Evolutionary conservation across 2,797 vertebrate species (phyloP).

Genomic region (Falco cherrug): DNA sequence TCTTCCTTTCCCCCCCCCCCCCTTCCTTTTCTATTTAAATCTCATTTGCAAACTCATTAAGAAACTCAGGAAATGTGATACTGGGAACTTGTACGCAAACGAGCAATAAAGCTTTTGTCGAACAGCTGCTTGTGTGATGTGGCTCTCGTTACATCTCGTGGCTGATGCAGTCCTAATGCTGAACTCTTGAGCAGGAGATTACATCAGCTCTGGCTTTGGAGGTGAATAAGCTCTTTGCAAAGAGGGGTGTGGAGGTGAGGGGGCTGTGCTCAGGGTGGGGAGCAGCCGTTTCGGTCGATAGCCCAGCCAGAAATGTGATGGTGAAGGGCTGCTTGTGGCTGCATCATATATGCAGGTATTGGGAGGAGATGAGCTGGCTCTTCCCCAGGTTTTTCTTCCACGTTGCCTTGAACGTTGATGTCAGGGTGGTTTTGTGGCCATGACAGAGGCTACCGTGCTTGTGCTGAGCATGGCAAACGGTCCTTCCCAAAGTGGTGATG

Average conservation of each 20-base stretch:
- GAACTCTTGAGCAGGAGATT: constrained; percentile 41
- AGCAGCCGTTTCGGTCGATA: background rate
- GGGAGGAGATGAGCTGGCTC: accelerated
- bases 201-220: constrained; percentile 41
- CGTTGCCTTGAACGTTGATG: background rate
- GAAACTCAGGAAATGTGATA: constrained; percentile 59
- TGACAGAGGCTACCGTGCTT: background rate
- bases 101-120: constrained; percentile 69
- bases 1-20: background rate
- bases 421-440: background rate
- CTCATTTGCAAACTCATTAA: constrained; percentile 69
- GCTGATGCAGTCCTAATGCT: constrained; percentile 56
- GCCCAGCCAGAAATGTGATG: accelerated
- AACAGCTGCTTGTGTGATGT: constrained; percentile 69
- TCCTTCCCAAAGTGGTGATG: background rate
- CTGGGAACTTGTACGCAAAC: constrained; percentile 48
- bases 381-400: background rate
- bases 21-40: constrained; percentile 52
- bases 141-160: background rate
- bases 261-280: accelerated
- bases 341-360: background rate
- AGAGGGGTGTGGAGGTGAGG: background rate
- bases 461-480: accelerated
- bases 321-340: background rate
- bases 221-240: background rate